A percentile compares a stretch with the other conserved stretches of the same genome.
phyloP scores from a whole-genome alignment of 2,888 invertebrate species.

The Brenthis ino region DNA sequence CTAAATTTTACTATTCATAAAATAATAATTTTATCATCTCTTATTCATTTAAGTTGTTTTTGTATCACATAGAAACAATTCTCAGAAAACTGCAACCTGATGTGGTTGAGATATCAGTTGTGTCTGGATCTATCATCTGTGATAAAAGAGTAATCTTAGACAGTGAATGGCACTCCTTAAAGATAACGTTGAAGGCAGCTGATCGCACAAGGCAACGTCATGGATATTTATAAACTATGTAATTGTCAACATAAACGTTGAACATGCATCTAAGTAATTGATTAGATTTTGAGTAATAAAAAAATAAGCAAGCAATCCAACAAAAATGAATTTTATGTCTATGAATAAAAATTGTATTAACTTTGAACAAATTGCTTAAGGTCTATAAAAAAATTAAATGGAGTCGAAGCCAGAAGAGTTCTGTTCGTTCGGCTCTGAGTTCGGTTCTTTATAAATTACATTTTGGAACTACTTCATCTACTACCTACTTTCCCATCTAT shows the following conservation, averaged over 20 bases:
- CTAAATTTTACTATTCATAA: background rate
- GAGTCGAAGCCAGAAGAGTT: too few species aligned
- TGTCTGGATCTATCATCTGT: slow-evolving; percentile 29
- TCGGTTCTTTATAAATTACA: too few species aligned
- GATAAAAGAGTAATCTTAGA: slow-evolving; percentile 27
- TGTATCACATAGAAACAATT: slow-evolving; percentile 35
- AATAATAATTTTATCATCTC: background rate
- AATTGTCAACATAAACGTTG: slow-evolving; percentile 40
- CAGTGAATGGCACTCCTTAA: slow-evolving; percentile 52
- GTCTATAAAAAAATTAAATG: too few species aligned
- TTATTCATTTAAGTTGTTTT: slow-evolving; percentile 3
- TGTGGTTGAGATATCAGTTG: slow-evolving; percentile 23
- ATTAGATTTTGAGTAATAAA: background rate
- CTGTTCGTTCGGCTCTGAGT: too few species aligned
- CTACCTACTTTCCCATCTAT: too few species aligned
- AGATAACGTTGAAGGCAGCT: slow-evolving; percentile 51
- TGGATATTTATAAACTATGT: slow-evolving; percentile 53
- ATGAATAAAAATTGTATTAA: background rate
- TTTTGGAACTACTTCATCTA: too few species aligned
- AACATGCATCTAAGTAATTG: slow-evolving; percentile 11
- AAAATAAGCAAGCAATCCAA: background rate
- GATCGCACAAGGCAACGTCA: slow-evolving; percentile 42
- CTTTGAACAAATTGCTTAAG: too few species aligned
- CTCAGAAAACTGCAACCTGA: slow-evolving; percentile 24
- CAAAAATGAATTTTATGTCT: background rate